These are phyloP conservation scores for Solenodon paradoxus DNA, from an alignment of 2,113 vertebrate species.

Conservation along the genomic window DNA sequence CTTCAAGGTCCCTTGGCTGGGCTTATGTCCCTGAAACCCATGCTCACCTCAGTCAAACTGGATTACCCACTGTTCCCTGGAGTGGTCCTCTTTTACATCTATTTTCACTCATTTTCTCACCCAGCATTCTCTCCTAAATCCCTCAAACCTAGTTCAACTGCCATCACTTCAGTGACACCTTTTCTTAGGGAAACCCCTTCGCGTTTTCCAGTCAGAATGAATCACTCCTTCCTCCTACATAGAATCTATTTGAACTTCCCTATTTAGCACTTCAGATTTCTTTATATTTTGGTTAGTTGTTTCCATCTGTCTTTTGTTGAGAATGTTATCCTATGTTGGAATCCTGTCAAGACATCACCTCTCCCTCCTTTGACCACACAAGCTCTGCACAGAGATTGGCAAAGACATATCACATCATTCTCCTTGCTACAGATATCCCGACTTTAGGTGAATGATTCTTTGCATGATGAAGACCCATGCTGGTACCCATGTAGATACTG, in stretches of 20 bases:
- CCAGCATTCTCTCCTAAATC: not conserved
- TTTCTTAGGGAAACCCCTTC: not conserved
- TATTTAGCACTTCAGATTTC: not conserved
- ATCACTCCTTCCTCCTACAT: not conserved
- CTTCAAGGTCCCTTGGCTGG: not conserved
- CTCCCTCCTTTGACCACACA: not conserved
- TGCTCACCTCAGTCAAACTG: not conserved
- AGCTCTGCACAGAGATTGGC: not conserved
- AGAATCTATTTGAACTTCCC: not conserved
- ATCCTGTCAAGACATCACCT: not conserved
- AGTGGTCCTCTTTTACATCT: not conserved
- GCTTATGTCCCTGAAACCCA: not conserved
- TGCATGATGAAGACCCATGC: not conserved
- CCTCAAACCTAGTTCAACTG: slow-evolving; percentile 7
- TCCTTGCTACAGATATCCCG: not conserved
- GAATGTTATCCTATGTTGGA: not conserved
- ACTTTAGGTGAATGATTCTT: not conserved
- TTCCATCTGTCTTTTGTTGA: slow-evolving; percentile 7
- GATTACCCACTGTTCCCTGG: not conserved
- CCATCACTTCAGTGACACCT: not conserved
- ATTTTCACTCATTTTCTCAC: slow-evolving; percentile 1
- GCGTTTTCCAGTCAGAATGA: not conserved
- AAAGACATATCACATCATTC: not conserved
- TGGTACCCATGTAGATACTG: not conserved
- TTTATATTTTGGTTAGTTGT: not conserved